Evolutionary conservation across 2,888 invertebrate species (phyloP).

Genomic region (Onchidella celtica): DNA sequence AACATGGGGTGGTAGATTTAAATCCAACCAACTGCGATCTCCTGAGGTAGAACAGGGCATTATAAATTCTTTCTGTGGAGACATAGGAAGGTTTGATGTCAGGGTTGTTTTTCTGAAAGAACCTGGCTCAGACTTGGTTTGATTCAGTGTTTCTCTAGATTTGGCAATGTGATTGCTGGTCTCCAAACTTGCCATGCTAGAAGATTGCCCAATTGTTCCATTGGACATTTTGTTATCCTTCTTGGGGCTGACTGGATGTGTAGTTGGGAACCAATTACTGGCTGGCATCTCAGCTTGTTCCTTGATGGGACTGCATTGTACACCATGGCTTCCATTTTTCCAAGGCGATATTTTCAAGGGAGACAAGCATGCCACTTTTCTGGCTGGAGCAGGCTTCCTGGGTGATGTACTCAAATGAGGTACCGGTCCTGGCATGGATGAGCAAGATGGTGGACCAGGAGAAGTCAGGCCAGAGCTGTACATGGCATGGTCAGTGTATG

Average conservation of each 20-base stretch:
- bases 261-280: not conserved
- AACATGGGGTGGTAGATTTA: constrained; percentile 12
- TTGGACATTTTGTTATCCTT: not conserved
- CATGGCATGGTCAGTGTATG: too few relatives aligned
- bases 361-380: constrained; percentile 19
- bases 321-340: not conserved
- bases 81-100: not conserved
- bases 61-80: constrained; percentile 19
- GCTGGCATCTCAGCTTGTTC: not conserved
- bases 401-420: constrained; percentile 8
- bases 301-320: not conserved
- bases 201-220: not conserved
- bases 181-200: not conserved
- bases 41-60: not conserved
- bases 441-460: not conserved
- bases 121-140: not conserved
- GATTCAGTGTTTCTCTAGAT: not conserved
- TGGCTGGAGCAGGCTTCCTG: not conserved
- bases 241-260: not conserved
- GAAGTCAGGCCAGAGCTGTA: not conserved
- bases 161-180: not conserved
- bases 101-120: not conserved
- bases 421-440: not conserved
- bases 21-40: not conserved
- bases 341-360: constrained; percentile 6